Evolutionary conservation across 2,888 invertebrate genomes (phyloP).

Genomic region (Dendrolimus pini): DNA sequence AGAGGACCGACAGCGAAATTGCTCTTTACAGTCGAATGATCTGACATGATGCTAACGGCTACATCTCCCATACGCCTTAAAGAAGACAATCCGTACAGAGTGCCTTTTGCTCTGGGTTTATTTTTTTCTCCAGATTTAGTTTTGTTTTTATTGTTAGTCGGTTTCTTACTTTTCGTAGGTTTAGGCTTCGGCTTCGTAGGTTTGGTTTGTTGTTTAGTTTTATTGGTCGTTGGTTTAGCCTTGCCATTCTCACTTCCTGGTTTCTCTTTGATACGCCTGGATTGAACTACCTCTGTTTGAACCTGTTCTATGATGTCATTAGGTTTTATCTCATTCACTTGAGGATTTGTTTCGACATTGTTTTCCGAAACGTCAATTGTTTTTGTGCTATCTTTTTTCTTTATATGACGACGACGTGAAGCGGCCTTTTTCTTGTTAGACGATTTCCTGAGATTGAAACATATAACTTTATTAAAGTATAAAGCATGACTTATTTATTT

Average conservation of each 20-base stretch:
- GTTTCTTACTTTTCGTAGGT: constrained; percentile 45
- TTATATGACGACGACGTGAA: constrained; percentile 39
- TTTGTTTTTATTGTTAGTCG: constrained; percentile 47
- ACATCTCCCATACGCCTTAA: constrained; percentile 88
- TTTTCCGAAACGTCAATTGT: constrained; percentile 31
- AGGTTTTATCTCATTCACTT: constrained; percentile 29
- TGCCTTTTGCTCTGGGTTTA: constrained; percentile 83
- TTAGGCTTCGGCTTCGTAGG: constrained; percentile 48
- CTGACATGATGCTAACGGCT: constrained; percentile 85
- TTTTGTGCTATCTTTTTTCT: constrained; percentile 29
- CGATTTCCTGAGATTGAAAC: constrained; percentile 43
- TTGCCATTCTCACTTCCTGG: constrained; percentile 39
- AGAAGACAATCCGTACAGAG: constrained; percentile 87
- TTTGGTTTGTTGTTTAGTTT: constrained; percentile 43
- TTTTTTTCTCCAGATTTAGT: constrained; percentile 62
- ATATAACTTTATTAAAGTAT: no score
- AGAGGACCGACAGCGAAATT: constrained; percentile 89
- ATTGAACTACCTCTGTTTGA: constrained; percentile 23
- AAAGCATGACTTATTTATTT: no score
- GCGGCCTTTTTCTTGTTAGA: constrained; percentile 58
- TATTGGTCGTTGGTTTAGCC: constrained; percentile 47
- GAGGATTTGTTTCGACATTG: constrained; percentile 32
- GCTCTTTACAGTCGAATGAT: constrained; percentile 89
- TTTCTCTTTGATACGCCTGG: constrained; percentile 52
- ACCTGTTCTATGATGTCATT: constrained; percentile 20